These are phyloP conservation scores for Megaceryle alcyon DNA, from an alignment of 2,797 vertebrate genomes.

Conservation along the genomic window DNA sequence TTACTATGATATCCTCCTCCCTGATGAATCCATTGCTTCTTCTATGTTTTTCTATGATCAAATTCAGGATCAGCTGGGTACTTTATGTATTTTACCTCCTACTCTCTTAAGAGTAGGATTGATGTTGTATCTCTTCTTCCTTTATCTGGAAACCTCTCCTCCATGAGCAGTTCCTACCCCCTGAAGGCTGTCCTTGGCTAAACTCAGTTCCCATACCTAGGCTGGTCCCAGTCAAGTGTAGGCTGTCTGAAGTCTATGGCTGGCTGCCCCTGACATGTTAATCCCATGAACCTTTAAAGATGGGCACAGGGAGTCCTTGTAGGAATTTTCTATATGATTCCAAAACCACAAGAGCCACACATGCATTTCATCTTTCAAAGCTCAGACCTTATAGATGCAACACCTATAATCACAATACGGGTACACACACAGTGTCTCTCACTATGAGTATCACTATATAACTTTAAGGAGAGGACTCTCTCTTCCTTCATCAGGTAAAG, in stretches of 20 bases:
- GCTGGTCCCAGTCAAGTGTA: not conserved
- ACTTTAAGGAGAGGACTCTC: not conserved
- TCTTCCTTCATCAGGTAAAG: not conserved
- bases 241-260: not conserved
- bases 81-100: not conserved
- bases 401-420: not conserved
- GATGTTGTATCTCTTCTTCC: not conserved
- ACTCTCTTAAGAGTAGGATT: not conserved
- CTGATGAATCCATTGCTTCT: not conserved
- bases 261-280: not conserved
- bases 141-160: not conserved
- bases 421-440: not conserved
- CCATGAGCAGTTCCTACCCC: not conserved
- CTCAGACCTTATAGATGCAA: not conserved
- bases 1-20: not conserved
- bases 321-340: not conserved
- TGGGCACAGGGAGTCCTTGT: not conserved
- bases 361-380: not conserved
- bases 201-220: not conserved
- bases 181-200: not conserved
- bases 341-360: not conserved
- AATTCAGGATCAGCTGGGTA: not conserved
- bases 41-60: not conserved
- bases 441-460: not conserved
- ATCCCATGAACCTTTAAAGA: not conserved